Evolutionary conservation across 2,797 vertebrate species (phyloP), one percentile per base, ranked within the genome.

Genomic region (Buceros bicornis): DNA sequence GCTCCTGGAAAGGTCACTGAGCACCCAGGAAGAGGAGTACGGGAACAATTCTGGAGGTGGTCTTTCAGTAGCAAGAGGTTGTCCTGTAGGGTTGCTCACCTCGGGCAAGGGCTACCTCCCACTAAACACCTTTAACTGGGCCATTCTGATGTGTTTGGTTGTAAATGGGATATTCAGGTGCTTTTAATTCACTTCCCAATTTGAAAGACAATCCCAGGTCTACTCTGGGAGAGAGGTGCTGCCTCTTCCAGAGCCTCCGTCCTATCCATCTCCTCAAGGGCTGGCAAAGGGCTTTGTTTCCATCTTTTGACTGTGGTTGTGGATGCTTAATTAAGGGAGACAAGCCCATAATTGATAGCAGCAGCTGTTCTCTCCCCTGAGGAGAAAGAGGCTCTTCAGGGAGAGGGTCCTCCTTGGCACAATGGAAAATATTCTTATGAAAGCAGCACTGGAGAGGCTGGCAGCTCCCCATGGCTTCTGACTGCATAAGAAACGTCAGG

Each of bases 241-340:
- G 8, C 31, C 7, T 87, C 54, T 62, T 81, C 33, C 13, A n/a
- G 40, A 57, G 18, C 54, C 13, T 82, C 51, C 19, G 10, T 79
- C n/a, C 69, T 64, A 0, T 26, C 31, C n/a, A 31, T 73, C 9
- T 90, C 37, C 22, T 80, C 35, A 35, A 92, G 56, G 64, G 74
- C 73, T 92, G 74, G 62, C 82, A 90, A 62, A 93, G 76, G 58
- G 51, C 69, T 95, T 93, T 90, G 65, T 94, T 91, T 96, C 94
- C 35, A 5, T 83, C 79, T 88, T 88, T 89, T 29, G 58, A 11
- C 80, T 76, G 33, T 77, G 65, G 37, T 47, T 93, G 50, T 89
- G 65, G 87, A 8, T 91, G 70, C 48, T 79, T 97, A 95, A 96
- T 96, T 96, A 95, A 88, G 89, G 77, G 54, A 87, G 82, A 91